Base-by-base conservation (phyloP, 2,113 vertebrate species). In the Gadus macrocephalus region DNA sequence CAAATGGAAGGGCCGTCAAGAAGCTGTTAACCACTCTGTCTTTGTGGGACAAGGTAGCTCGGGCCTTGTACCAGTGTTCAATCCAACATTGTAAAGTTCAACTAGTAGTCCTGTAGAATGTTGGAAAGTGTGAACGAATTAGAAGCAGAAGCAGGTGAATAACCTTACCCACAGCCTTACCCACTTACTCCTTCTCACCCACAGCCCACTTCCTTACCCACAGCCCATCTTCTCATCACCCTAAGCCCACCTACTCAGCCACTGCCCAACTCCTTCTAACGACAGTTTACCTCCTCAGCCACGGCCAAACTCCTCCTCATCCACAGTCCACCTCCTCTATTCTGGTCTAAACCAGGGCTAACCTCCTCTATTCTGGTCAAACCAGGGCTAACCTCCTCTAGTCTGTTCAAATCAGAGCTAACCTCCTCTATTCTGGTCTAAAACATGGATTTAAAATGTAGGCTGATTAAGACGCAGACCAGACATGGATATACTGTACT, bases 311-410 rank as follows among this genome's bases (percentile, higher is more conserved):
- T 49, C 42, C 42, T 49, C 20, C 42, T 49, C 42, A 49, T 9
- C 55, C 16, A 58, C 55, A n/a, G 15, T 16, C 55, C 55, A 16
- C 55, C 55, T 58, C 15, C 15, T 17, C 86, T 80, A 77, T 75
- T 70, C 71, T 80, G 70, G 74, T 17, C 55, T 58, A 5, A 58
- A 17, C 55, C 17, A 58, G 0, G n/a, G 15, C n/a, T 16, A 16
- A 9, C 55, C 55, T 16, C 15, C 55, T 58, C n/a, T 25, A 25
- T 25, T 25, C 25, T 25, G 42, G 19, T 3, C 28, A 16, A 58
- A 16, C 55, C 55, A n/a, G 16, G n/a, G 15, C 55, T 16, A 16
- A 14, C 42, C 42, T 49, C 20, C 42, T 49, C 42, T 25, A 42
- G 1, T 8, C 15, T 53, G 15, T 1, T 12, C 53, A 53, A 12